Percentiles rank a stretch among this genome's conserved stretches.
phyloP scores from a whole-genome alignment of 2,797 vertebrate genomes.

The Australoheros facetus region DNA sequence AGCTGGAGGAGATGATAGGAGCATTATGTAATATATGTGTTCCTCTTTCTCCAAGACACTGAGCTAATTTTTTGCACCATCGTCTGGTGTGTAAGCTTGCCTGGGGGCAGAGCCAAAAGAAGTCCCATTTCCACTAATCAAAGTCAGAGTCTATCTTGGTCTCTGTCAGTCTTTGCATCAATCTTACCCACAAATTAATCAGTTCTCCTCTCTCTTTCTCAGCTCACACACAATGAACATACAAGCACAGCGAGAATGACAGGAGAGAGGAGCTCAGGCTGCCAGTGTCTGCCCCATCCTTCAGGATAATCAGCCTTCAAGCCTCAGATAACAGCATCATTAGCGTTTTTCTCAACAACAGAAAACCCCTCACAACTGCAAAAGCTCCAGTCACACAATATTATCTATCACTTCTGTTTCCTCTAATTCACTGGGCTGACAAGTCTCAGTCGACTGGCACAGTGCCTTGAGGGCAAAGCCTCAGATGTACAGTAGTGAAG shows the following conservation, averaged over 20 bases:
- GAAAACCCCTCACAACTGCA: slow-evolving; percentile 37
- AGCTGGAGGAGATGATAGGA: slow-evolving; percentile 51
- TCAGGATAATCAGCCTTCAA: slow-evolving; percentile 67
- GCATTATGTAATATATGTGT: slow-evolving; percentile 34
- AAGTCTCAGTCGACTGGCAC: slow-evolving; percentile 32
- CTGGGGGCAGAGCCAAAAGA: slow-evolving; percentile 3
- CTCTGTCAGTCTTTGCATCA: slow-evolving; percentile 33
- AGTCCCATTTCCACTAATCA: slow-evolving; percentile 27
- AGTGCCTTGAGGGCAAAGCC: slow-evolving; percentile 37
- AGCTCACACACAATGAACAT: slow-evolving; percentile 28
- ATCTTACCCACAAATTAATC: slow-evolving; percentile 35
- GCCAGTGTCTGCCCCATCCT: slow-evolving; percentile 48
- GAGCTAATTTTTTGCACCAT: background rate
- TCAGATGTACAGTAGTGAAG: slow-evolving; percentile 23
- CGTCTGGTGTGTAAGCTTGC: background rate
- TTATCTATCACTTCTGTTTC: slow-evolving; percentile 53
- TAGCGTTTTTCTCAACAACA: slow-evolving; percentile 49
- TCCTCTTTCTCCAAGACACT: slow-evolving; percentile 51
- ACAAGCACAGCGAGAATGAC: slow-evolving; percentile 34
- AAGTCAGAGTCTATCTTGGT: background rate
- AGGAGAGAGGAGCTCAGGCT: slow-evolving; percentile 43
- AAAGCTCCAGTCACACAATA: slow-evolving; percentile 49
- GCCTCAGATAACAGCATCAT: slow-evolving; percentile 69
- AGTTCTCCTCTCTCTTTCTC: slow-evolving; percentile 18
- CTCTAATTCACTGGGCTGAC: slow-evolving; percentile 52